Base-by-base conservation (phyloP, 2,113 vertebrate species). In the Myanophis thanlyinensis region DNA sequence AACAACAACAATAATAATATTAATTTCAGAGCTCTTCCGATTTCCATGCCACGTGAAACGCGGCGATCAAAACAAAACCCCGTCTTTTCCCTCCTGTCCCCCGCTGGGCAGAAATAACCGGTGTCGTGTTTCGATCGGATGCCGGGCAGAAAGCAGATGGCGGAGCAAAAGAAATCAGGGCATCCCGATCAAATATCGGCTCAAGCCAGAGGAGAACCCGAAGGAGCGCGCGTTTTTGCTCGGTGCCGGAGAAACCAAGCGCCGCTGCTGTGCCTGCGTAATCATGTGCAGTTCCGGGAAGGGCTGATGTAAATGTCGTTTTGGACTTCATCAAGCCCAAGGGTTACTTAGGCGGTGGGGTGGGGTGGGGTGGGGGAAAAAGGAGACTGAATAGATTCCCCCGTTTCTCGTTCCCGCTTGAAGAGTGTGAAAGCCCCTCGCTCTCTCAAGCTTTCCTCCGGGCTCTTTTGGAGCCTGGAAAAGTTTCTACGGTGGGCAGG, bases 371-470 rank as follows among this genome's bases (percentile, higher is more conserved):
- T n/a, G n/a, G n/a, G n/a, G n/a, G n/a, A n/a, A n/a, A n/a, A n/a
- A n/a, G n/a, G n/a, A n/a, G n/a, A n/a, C n/a, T n/a, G n/a, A n/a
- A n/a, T n/a, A n/a, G n/a, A n/a, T n/a, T n/a, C 3, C 84, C 9
- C 46, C 8, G 3, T 1, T 18, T 20, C 48, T 52, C 9, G 12
- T 22, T 35, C 30, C 30, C 27, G 49, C 87, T n/a, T 52, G 18
- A 22, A 44, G 35, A 3, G 73, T 0, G 7, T 0, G 7, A 20
- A 22, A 22, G 0, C 0, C 18, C 22, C 35, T 80, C 3, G n/a
- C n/a, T 18, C 15, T 80, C 67, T 40, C 40, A 1, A 3, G 5
- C 35, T 40, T 40, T 8, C 35, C 73, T 40, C 35, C 0, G 18
- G 15, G 15, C 51, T 6, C 40, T 44, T n/a, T 11, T 2, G 20